Conservation (phyloP, 2,797 vertebrate species). For the Erethizon dorsatum region DNA sequence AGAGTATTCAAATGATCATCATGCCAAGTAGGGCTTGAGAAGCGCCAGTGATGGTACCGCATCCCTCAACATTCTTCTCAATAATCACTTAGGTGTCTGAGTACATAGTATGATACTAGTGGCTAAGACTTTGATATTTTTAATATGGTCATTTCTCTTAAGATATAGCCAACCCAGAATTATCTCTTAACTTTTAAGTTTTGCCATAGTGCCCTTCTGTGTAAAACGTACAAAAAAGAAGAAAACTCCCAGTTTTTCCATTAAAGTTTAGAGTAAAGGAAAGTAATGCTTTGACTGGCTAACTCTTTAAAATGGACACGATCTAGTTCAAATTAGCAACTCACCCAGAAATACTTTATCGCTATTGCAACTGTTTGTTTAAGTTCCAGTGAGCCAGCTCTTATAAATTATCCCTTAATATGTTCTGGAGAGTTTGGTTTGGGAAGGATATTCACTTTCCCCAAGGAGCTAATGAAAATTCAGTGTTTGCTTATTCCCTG, state of each 20-base stretch:
- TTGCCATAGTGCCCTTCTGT: neutral
- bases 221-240: conserved; percentile 10
- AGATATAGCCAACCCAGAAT: neutral
- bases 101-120: neutral
- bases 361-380: conserved; percentile 67
- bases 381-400: conserved; percentile 58
- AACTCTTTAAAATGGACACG: neutral
- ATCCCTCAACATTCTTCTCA: neutral
- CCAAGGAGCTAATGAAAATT: conserved; percentile 85
- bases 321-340: conserved; percentile 69
- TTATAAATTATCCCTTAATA: conserved; percentile 79
- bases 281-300: neutral
- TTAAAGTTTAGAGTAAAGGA: conserved; percentile 51
- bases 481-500: conserved; percentile 82
- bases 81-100: neutral
- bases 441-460: conserved; percentile 61
- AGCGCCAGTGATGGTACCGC: neutral
- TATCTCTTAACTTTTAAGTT: neutral
- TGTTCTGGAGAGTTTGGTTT: conserved; percentile 67
- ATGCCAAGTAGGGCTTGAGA: neutral
- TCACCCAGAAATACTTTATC: conserved; percentile 67
- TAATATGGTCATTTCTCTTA: neutral
- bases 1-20: neutral
- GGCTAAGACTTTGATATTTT: neutral
- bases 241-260: neutral